Evolutionary conservation across 2,888 invertebrate species (phyloP), one percentile per base, ranked within the genome.

Genomic region (Myathropa florea): DNA sequence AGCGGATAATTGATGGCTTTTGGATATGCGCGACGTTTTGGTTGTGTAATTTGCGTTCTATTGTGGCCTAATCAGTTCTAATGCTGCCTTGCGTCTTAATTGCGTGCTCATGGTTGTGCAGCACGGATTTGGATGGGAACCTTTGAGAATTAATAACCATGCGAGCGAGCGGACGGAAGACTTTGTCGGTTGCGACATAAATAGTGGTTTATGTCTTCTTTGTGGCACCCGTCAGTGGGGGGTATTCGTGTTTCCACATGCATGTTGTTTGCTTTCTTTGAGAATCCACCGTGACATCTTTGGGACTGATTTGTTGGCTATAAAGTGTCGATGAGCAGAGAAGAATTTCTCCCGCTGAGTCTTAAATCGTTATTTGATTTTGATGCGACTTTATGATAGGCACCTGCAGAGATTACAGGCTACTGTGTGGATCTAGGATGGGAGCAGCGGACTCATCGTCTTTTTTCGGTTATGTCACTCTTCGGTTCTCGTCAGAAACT

Each of bases 1-100:
- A 85, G 82, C 77, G 72, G 76, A 85, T 82, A 82, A 78, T 85
- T 85, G 82, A 73, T 82, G 73, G 36, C 63, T 33, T 55, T 61
- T 75, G 64, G 21, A 33, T 59, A 26, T 28, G 53, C 23, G 73
- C 24, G 9, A 6, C 60, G 75, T 60, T 60, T 60, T 67, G 21
- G 12, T 53, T 61, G 70, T 21, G 36, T 82, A 68, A 55, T 64
- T 64, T 70, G 28, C 64, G 85, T 39, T 68, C 68, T 73, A 77
- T 77, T 77, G 77, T 72, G 67, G 24, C 72, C 33, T 60, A 84
- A 72, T 76, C 76, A 71, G 80, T 71, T 61, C 65, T 67, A 60
- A 80, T 73, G 55, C 75, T 71, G 53, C 26, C 4, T 24, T 36
- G 36, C 9, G 53, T 28, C 53, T 59, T 80, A 60, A 76, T 84